Base-by-base conservation (phyloP, 2,888 invertebrate genomes). In the Ethmia dodecea region DNA sequence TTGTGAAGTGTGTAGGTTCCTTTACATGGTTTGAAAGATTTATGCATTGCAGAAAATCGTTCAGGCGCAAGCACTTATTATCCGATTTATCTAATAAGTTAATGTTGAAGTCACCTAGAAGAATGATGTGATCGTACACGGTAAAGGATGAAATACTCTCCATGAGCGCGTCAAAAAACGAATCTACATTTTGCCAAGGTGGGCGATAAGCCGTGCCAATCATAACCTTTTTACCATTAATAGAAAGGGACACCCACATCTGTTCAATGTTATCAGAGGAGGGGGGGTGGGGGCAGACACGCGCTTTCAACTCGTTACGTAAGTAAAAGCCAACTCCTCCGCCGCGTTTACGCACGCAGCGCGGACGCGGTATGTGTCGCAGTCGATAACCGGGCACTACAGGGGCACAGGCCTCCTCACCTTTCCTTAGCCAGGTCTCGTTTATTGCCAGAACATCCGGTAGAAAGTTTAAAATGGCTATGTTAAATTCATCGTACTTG, bases 121-220 rank as follows among this genome's bases (percentile, higher is more conserved):
- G 13, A 1, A 43, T 15, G 6, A 38, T 25, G 9, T 35, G 15
- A 20, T 43, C 40, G 26, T 11, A 37, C 0, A 13, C 20, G 1
- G 10, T 13, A 6, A 40, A 27, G 8, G 33, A 28, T 2, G 15
- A 2, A 8, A 39, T 12, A 2, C 39, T 24, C 14, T 39, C 37
- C n/a, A 33, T 39, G 2, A 45, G 28, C 5, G 37, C 38, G 15
- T 45, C 45, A n/a, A 48, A 16, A 31, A 46, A 45, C 4, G 4
- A 11, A 16, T 41, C 34, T 3, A 38, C 11, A 16, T 41, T 33
- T 1, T 39, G 12, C 42, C 45, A 47, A 1, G 40, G 47, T 1
- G 47, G 45, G 2, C 46, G 41, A 20, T 51, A 50, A 0, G 44
- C 42, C 1, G 47, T 50, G 2, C 45, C 49, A 5, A 50, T 38